Evolutionary conservation across 2,888 invertebrate genomes (phyloP).

Genomic region (Eristalis intricaria): DNA sequence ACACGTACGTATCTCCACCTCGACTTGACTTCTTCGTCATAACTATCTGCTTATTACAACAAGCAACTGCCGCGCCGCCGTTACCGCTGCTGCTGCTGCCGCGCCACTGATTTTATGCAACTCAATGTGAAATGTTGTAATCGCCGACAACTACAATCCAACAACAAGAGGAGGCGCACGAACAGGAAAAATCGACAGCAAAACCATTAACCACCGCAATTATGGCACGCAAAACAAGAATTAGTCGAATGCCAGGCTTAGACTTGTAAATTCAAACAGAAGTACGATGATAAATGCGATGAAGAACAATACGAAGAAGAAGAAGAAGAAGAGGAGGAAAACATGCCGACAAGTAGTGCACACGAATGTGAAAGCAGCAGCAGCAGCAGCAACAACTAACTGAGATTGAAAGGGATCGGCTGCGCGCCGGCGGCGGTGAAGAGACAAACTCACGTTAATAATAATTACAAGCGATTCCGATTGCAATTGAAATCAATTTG

Average conservation of each 20-base stretch:
- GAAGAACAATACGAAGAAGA: not conserved
- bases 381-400: not conserved
- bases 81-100: not conserved
- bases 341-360: not conserved
- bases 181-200: conserved; percentile 30
- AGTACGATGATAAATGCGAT: not conserved
- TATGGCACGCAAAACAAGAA: conserved; percentile 66
- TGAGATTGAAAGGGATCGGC: not conserved
- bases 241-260: conserved; percentile 42
- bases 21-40: conserved; percentile 45
- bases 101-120: conserved; percentile 61
- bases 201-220: conserved; percentile 54
- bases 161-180: conserved; percentile 1
- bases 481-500: conserved; percentile 71
- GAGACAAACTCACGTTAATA: conserved; percentile 49
- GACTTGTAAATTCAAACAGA: conserved; percentile 32
- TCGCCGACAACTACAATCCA: conserved; percentile 4
- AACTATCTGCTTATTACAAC: conserved; percentile 26
- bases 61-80: not conserved
- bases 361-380: not conserved
- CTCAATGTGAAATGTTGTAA: conserved; percentile 62
- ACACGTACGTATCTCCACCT: not conserved
- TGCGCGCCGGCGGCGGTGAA: not conserved
- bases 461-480: conserved; percentile 65
- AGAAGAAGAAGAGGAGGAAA: not conserved